Evolutionary conservation across 2,797 vertebrate genomes (phyloP), one percentile per base, ranked within the genome.

Genomic region (Sparus aurata): DNA sequence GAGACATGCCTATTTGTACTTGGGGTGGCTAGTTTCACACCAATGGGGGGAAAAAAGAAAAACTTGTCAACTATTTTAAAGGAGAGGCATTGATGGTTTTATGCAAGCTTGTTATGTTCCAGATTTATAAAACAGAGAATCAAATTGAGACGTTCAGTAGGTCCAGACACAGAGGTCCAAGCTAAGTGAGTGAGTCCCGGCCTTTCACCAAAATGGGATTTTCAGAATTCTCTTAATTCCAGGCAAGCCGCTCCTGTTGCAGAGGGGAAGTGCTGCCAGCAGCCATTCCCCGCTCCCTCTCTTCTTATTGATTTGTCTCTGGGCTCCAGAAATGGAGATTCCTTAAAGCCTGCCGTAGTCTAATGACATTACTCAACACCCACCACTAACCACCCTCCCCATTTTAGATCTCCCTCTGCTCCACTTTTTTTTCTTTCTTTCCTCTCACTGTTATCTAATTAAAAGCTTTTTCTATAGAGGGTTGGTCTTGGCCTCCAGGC

Each of bases 381-480:
- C 43, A 17, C 49, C 55, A 18, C 69, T n/a, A 71, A 62, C 75
- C 67, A 69, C 68, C 79, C 55, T 57, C 57, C 65, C 67, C 67
- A 49, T 55, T 79, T 81, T 66, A 80, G 72, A 81, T 69, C 81
- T 80, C 75, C 78, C 84, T 82, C 64, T 12, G 46, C 72, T 85
- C 85, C 80, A 75, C 79, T 75, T 85, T 81, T 82, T 43, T 58
- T 49, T 62, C 69, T 1, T 34, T 1, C 34, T 3, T 71, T 80
- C 71, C 74, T 63, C 70, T 79, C 77, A 63, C 81, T 78, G 81
- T 91, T 91, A 91, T 93, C 89, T 91, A 90, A 92, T 92, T 89
- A 93, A 88, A 91, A 87, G 88, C 83, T 69, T 91, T 34, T 85
- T 85, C 83, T 77, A 45, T 69, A 30, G 69, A 75, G 78, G 80